Base-by-base conservation (phyloP, 2,113 vertebrate genomes). In the Panurus biarmicus region DNA sequence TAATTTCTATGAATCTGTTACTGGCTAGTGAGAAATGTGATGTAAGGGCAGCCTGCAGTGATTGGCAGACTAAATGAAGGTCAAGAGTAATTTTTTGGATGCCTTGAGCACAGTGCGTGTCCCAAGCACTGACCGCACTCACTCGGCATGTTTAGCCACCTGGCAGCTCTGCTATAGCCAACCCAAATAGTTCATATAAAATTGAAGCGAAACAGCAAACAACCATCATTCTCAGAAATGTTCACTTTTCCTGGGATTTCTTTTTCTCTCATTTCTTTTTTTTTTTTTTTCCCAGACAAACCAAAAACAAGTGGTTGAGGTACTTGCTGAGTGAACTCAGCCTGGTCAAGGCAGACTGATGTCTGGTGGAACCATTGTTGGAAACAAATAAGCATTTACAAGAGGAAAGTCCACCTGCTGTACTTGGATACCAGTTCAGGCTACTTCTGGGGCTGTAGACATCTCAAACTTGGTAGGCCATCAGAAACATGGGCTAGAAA, bases 81-180 rank as follows among this genome's bases (percentile, higher is more conserved):
- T 94, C 94, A 91, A 93, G 94, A 95, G 51, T 95, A 93, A 96
- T 89, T 94, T 95, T 94, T 96, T 97, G 96, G 96, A 97, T 93
- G 91, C 86, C 65, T 94, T 78, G 81, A 94, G 84, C 94, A 53
- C 15, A 85, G 85, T 85, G 93, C 83, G 4, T 92, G 90, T 96
- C 95, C 96, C 95, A 97, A 91, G 93, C 74, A 72, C 95, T 97
- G 96, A 97, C 96, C 91, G 88, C 97, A 96, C 95, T 95, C 90
- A 89, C 79, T 96, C 88, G 95, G 93, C 96, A 96, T 96, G 96
- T 97, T 97, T 97, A 97, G 96, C 95, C 97, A 97, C 97, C 97
- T 97, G 96, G 97, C 96, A 96, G 97, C 81, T 78, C 69, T 17
- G 0, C 91, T 87, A 62, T 60, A 96, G 97, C 97, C 97, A 97